Evolutionary conservation across 35 echinoderm and acorn worm species (phyloP), one percentile per base, ranked within the genome.

Genomic region (Apostichopus californicus): DNA sequence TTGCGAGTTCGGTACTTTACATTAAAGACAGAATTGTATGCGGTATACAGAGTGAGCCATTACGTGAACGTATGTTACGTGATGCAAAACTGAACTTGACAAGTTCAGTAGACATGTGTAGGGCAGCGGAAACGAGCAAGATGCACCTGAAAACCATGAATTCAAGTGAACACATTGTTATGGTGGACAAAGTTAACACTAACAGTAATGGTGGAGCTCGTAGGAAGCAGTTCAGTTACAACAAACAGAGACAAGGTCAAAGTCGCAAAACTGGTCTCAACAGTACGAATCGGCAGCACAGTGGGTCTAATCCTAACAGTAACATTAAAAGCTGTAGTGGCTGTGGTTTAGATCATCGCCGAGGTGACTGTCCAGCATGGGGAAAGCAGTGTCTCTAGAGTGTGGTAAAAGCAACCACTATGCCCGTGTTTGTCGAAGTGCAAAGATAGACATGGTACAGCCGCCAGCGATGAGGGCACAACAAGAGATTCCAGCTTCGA

Each of bases 301-400:
- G 26, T 65, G 61, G 61, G 14, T 10, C 61, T 1, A 65, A 65
- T 65, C 61, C 61, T 10, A 15, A 65, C 61, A 65, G 9, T 65
- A 65, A 65, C 14, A 8, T 8, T 10, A 68, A 68, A 6, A 68
- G 8, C 64, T 68, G 64, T 68, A 17, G 64, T 68, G 5, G 17
- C 64, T 68, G 64, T 68, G 8, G 8, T 68, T 17, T 68, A 8
- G 2, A 56, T 46, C 26, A 89, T 64, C 65, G 55, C 20, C 71
- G n/a, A 52, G 77, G 56, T 87, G 13, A 77, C 1, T 87, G 92
- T 46, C 55, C 63, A 23, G 83, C 92, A 78, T 93, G 26, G 15
- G 84, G 92, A 28, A 93, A 93, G 57, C 92, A 93, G 72, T 93
- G 92, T 63, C 25, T 63, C 25, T 57, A 6, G 75, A 79, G 46